Evolutionary conservation across 2,113 vertebrate species (phyloP), one percentile per base, ranked within the genome.

Genomic region (Rhizomys pruinosus): DNA sequence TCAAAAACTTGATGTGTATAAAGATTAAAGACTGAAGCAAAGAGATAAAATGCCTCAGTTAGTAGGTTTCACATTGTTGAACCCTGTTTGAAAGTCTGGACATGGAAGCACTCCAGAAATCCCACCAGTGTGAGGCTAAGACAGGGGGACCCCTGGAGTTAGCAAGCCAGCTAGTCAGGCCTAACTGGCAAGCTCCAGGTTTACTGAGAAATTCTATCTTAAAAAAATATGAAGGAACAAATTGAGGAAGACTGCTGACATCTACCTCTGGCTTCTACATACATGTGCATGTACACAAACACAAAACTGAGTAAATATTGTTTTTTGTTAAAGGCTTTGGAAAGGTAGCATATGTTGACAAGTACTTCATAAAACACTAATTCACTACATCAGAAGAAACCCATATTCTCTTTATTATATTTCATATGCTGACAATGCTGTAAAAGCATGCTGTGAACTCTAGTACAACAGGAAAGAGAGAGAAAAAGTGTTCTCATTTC

Each of bases 321-420:
- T 73, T 93, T 93, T 7, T 84, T 79, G 12, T 0, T 20, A 25
- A 22, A 63, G n/a, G 2, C 32, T 25, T 71, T 4, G 6, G 23
- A n/a, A 61, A 3, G 11, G 9, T 23, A 68, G 1, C 0, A 16
- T 82, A 71, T 82, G 37, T 68, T 73, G 42, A 80, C 2, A 94
- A n/a, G 8, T 77, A 20, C 42, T 89, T 94, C 42, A 57, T 73
- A 73, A 88, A 89, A 87, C 34, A 79, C 61, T 27, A 77, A 52
- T 52, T 7, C 34, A 17, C 59, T 84, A 72, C 88, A 69, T 92
- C 17, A 76, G 2, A 15, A 81, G 12, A 66, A 72, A 2, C 9
- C 22, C 44, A 77, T 72, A 2, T 90, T 92, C 68, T 94, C 69
- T 91, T 89, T 61, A 64, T 78, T 27, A 61, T 29, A 64, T 4